Base-by-base conservation (phyloP, 1,140 invertebrate genomes). In the Whitmania pigra region DNA sequence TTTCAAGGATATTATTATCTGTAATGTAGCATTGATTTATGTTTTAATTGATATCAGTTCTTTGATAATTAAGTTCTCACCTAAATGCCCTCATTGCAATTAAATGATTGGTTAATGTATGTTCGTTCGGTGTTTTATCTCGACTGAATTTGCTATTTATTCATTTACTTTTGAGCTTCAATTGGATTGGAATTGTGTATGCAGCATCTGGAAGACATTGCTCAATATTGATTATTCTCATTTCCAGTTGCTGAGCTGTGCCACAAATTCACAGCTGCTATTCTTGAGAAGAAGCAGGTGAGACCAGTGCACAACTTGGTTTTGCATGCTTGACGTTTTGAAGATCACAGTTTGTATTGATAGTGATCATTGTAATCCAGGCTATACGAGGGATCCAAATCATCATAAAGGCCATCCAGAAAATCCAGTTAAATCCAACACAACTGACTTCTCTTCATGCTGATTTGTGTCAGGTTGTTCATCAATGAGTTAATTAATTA, bases 381-480 rank as follows among this genome's bases (percentile, higher is more conserved):
- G 88, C 91, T 55, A 87, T 93, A 68, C 84, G 88, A 78, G 94
- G 93, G 18, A 93, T 98, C 54, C 87, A 88, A 77, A 83, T 94
- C 25, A 78, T 97, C 13, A 86, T 87, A 73, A 88, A 88, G 77
- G 93, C 93, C 11, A 93, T 97, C 75, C 86, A 87, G 66, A 95
- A 94, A 82, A 89, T 94, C 74, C 91, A 94, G 80, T 80, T 90
- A 2, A 88, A 87, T 81, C 89, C 92, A 76, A 89, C 89, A 22
- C 92, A 96, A 79, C 82, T 97, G 53, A 97, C 94, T 27, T 90
- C 92, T 2, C 88, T 97, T 76, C 94, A 98, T 83, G 89, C 91
- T 11, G 92, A 94, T 85, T 84, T 97, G 53, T 94, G 91, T 79
- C 92, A 94, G 81, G 82, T 84, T 77, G 74, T 60, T 67, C 15